Conservation (phyloP, 2,797 vertebrate species). For the Channa striata region DNA sequence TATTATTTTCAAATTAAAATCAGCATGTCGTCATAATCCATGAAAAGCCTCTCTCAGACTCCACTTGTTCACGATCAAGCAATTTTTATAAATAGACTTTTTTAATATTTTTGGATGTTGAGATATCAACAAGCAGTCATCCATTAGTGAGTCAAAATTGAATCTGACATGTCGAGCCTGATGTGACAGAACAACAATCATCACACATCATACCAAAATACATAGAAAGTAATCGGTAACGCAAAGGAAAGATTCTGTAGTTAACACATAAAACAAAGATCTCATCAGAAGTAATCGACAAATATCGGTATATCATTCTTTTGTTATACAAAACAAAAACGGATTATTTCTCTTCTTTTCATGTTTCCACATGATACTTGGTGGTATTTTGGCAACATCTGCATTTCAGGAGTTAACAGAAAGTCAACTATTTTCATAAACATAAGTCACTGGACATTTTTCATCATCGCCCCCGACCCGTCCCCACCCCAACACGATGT, state of each 20-base stretch:
- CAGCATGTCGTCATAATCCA: slow-evolving; percentile 66
- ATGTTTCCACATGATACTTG: slow-evolving; percentile 66
- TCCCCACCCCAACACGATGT: slow-evolving; percentile 56
- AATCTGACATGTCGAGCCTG: slow-evolving; percentile 64
- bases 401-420: slow-evolving; percentile 74
- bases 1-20: slow-evolving; percentile 70
- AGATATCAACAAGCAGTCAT: slow-evolving; percentile 70
- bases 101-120: slow-evolving; percentile 61
- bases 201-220: slow-evolving; percentile 73
- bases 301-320: slow-evolving; percentile 78
- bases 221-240: slow-evolving; percentile 69
- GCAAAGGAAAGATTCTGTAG: slow-evolving; percentile 66
- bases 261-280: slow-evolving; percentile 77
- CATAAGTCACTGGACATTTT: slow-evolving; percentile 73
- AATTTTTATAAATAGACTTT: slow-evolving; percentile 67
- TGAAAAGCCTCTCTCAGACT: slow-evolving; percentile 64
- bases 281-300: slow-evolving; percentile 77
- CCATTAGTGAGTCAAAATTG: slow-evolving; percentile 65
- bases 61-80: slow-evolving; percentile 57
- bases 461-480: slow-evolving; percentile 34
- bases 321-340: slow-evolving; percentile 76
- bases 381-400: slow-evolving; percentile 74
- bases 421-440: slow-evolving; percentile 71
- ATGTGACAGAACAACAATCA: slow-evolving; percentile 73
- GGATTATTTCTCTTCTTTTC: slow-evolving; percentile 40